Conservation (phyloP, 2,888 invertebrate genomes). For the Diplazon laetatorius region DNA sequence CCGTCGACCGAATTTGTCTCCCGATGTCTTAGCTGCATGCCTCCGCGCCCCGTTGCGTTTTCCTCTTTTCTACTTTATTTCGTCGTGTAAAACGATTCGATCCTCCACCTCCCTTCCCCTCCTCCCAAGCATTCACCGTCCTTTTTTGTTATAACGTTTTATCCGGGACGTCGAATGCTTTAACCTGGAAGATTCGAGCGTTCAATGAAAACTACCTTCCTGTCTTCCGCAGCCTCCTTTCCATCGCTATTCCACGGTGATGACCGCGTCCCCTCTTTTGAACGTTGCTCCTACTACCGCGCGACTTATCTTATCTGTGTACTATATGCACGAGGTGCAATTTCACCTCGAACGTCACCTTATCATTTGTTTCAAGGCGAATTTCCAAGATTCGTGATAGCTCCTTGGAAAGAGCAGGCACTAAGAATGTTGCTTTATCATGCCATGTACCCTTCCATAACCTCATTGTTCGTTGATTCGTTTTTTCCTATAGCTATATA, state of each 20-base stretch:
- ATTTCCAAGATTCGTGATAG: constrained; percentile 53
- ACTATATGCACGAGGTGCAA: constrained; percentile 71
- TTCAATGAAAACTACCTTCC: constrained; percentile 47
- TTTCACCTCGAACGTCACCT: constrained; percentile 57
- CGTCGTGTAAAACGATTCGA: neutral
- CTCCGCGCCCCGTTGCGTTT: constrained; percentile 36
- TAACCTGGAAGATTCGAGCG: constrained; percentile 25
- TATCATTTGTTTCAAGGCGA: constrained; percentile 62
- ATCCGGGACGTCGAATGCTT: constrained; percentile 3
- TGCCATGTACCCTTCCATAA: constrained; percentile 1
- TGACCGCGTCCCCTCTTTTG: constrained; percentile 17
- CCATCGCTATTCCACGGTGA: constrained; percentile 61
- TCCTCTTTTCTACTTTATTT: constrained; percentile 17
- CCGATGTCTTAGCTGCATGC: constrained; percentile 61
- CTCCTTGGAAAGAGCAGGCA: constrained; percentile 25
- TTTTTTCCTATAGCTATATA: neutral
- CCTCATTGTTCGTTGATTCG: neutral
- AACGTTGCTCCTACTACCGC: constrained; percentile 62
- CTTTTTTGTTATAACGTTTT: constrained; percentile 20
- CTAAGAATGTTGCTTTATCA: constrained; percentile 11
- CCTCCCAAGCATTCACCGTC: constrained; percentile 41
- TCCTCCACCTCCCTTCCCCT: too few relatives aligned
- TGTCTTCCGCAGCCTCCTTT: constrained; percentile 50
- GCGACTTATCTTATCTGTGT: constrained; percentile 75
- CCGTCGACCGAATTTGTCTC: constrained; percentile 63